Evolutionary conservation across 2,113 vertebrate genomes (phyloP).

Genomic region (Tichodroma muraria): DNA sequence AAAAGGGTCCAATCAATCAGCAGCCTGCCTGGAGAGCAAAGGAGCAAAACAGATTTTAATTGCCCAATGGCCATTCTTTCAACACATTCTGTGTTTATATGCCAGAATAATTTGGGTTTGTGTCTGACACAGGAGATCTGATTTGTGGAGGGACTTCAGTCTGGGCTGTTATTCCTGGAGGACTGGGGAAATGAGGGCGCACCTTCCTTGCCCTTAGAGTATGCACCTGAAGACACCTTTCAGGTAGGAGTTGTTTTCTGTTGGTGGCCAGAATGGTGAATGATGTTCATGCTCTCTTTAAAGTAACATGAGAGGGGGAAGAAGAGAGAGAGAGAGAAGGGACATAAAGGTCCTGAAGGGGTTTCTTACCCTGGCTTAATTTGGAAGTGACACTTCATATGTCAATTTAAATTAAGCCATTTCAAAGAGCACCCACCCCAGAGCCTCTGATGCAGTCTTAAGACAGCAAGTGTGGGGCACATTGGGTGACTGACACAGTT

Average conservation of each 20-base stretch:
- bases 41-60: neutral
- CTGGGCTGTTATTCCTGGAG: neutral
- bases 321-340: neutral
- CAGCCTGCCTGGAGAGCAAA: conserved; percentile 10
- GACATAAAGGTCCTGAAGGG: conserved; percentile 7
- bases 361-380: conserved; percentile 31
- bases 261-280: neutral
- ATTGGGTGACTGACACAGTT: neutral
- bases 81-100: neutral
- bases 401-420: conserved; percentile 21
- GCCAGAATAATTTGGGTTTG: conserved; percentile 32
- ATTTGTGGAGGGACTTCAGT: neutral
- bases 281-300: neutral
- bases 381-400: conserved; percentile 24
- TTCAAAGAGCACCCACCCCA: neutral
- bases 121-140: conserved; percentile 18
- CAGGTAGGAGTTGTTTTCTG: neutral
- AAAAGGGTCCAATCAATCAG: neutral
- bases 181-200: neutral
- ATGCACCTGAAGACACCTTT: neutral
- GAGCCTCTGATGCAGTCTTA: neutral
- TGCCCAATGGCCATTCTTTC: conserved; percentile 29
- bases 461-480: neutral
- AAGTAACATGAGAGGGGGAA: neutral
- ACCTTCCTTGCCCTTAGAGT: neutral